phyloP scores from a whole-genome alignment of 2,888 invertebrate species.

The Pristionchus entomophagus region DNA sequence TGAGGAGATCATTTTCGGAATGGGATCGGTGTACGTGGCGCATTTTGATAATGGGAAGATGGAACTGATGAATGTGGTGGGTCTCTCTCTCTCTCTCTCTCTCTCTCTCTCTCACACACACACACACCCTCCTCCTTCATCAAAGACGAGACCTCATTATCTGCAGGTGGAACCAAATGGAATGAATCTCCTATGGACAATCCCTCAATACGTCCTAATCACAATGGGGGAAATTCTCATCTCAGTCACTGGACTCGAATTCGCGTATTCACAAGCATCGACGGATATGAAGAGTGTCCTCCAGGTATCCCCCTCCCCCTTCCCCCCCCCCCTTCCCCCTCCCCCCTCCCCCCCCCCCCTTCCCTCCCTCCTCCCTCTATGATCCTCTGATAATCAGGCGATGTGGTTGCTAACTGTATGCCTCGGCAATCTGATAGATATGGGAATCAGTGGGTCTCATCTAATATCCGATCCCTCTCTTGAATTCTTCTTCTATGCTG shows the following conservation, averaged over 20 bases:
- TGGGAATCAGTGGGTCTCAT: constrained; percentile 81
- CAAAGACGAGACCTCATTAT: background rate
- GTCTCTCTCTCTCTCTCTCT: no score
- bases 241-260: constrained; percentile 94
- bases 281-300: constrained; percentile 93
- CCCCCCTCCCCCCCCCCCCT: no score
- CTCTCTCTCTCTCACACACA: no score
- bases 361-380: no score
- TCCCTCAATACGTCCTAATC: constrained; percentile 93
- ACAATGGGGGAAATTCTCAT: constrained; percentile 94
- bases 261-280: constrained; percentile 92
- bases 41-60: background rate
- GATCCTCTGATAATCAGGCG: constrained; percentile 83
- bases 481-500: constrained; percentile 75
- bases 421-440: constrained; percentile 92
- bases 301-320: constrained; percentile 63
- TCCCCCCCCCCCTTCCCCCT: background rate
- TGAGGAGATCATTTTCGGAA: background rate
- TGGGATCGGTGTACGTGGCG: constrained; percentile 15
- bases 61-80: background rate
- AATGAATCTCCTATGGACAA: constrained; percentile 79
- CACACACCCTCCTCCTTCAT: background rate
- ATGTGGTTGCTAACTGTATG: constrained; percentile 93
- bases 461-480: constrained; percentile 69
- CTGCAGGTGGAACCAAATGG: constrained; percentile 67